A percentile compares a stretch with the other conserved stretches of the same genome.
These are phyloP conservation scores for Cyprinodon diabolis DNA, from an alignment of 2,797 vertebrate genomes.

Conservation along the genomic window DNA sequence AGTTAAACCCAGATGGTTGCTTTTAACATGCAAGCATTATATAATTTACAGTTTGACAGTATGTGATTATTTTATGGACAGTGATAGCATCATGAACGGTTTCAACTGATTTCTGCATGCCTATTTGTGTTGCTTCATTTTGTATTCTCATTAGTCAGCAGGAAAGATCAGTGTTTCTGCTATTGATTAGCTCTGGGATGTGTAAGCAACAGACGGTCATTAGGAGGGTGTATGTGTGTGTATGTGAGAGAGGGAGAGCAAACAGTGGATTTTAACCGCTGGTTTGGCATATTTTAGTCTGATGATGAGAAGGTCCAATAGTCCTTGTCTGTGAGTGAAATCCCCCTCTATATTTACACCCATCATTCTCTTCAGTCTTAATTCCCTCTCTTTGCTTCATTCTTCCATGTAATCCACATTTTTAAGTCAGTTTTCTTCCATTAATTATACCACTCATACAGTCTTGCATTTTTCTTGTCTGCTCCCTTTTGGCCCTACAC, in stretches of 20 bases:
- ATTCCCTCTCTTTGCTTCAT: not conserved
- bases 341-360: not conserved
- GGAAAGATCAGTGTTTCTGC: constrained; percentile 3
- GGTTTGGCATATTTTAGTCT: not conserved
- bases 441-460: not conserved
- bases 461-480: not conserved
- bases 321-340: not conserved
- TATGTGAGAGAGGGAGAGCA: not conserved
- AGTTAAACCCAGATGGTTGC: not conserved
- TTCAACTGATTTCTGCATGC: constrained; percentile 6
- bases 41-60: not conserved
- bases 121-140: not conserved
- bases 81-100: not conserved
- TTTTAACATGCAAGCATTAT: not conserved
- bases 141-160: constrained; percentile 6
- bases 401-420: not conserved
- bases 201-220: constrained; percentile 7
- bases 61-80: constrained; percentile 4
- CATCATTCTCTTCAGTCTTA: not conserved
- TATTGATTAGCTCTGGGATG: constrained; percentile 3
- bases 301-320: not conserved
- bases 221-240: not conserved
- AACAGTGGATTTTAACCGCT: not conserved
- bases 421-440: not conserved
- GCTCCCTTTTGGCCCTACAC: not conserved